Conservation (phyloP, 37 sponge, comb jelly and placozoan genomes). For the Haliclona indistincta region DNA sequence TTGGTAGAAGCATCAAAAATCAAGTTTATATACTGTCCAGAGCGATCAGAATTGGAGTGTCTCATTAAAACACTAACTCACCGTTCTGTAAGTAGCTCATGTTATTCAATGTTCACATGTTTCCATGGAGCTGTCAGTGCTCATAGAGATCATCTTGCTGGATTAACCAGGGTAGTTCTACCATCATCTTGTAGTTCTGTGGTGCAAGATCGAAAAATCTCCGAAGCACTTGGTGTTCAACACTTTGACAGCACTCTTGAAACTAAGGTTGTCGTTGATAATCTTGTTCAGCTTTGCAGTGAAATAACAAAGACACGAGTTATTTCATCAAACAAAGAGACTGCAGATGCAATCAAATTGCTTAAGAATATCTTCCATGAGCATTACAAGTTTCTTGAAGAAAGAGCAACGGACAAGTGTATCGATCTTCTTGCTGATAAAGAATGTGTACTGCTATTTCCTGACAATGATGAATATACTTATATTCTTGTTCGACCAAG, state of each 20-base stretch:
- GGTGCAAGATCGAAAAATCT: no score
- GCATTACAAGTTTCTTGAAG: slow-evolving; percentile 40
- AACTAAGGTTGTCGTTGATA: slow-evolving; percentile 23
- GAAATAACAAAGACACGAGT: background rate
- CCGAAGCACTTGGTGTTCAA: background rate
- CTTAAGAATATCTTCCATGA: slow-evolving; percentile 1
- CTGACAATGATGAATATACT: background rate
- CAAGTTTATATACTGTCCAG: slow-evolving; percentile 11
- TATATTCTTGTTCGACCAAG: slow-evolving; percentile 17
- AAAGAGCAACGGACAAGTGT: background rate
- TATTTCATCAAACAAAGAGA: background rate
- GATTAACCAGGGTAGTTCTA: slow-evolving; percentile 6
- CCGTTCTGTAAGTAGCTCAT: background rate
- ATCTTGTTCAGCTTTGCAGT: slow-evolving; percentile 11
- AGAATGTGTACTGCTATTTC: background rate
- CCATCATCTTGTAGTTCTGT: slow-evolving; percentile 23
- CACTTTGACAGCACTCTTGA: background rate
- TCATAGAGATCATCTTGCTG: slow-evolving; percentile 5
- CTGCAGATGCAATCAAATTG: background rate
- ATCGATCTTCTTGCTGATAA: background rate
- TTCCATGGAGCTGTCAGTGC: slow-evolving; percentile 30
- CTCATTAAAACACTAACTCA: background rate
- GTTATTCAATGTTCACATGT: background rate
- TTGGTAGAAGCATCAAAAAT: slow-evolving; percentile 12
- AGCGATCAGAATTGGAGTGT: background rate